Evolutionary conservation across 1,140 invertebrate species (phyloP).

Genomic region (Paraescarpia echinospica): DNA sequence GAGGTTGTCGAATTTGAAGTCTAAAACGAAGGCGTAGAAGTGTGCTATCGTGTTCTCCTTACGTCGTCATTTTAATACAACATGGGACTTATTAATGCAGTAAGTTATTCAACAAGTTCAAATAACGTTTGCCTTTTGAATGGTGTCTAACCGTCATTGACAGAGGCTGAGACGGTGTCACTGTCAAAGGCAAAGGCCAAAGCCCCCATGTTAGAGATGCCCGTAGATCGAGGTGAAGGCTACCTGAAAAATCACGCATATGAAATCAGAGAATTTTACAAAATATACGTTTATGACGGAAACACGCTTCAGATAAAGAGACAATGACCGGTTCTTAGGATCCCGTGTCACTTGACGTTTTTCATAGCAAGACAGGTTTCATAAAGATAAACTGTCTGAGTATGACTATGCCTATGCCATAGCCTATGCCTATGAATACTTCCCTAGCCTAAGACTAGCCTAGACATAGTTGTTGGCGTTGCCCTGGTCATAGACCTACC

Average conservation of each 20-base stretch:
- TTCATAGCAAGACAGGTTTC: no score
- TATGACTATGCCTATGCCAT: no score
- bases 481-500: no score
- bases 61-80: not conserved
- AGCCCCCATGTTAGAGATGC: not conserved
- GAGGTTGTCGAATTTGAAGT: not conserved
- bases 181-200: not conserved
- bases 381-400: no score
- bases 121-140: not conserved
- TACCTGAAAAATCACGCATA: not conserved
- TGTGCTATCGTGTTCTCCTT: not conserved
- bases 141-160: not conserved
- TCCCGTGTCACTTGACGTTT: not conserved
- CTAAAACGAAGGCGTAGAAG: not conserved
- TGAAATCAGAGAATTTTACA: not conserved
- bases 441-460: no score
- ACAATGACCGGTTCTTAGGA: not conserved
- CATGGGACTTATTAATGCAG: not conserved
- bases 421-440: no score
- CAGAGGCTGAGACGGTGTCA: not conserved
- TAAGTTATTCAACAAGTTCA: slow-evolving; percentile 2
- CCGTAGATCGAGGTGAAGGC: not conserved
- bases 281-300: no score
- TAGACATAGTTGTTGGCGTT: no score
- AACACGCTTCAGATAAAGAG: not conserved